Evolutionary conservation across 2,888 invertebrate species (phyloP), one percentile per base, ranked within the genome.

Genomic region (Sphaerophoria taeniata): DNA sequence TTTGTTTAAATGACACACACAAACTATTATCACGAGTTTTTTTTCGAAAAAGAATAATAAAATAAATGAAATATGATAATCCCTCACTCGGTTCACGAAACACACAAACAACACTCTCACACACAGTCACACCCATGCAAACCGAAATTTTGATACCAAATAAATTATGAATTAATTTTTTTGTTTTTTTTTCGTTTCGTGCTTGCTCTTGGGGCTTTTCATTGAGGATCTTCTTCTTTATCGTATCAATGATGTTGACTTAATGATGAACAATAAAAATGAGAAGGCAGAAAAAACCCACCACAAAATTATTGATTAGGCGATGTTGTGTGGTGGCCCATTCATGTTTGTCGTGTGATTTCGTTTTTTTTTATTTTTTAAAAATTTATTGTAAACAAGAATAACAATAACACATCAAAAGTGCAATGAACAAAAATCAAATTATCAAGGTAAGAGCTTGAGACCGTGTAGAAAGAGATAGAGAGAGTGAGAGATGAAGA

Each of bases 361-460:
- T 61, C 36, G 49, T 72, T 34, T 33, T 49, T 45, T 34, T 34
- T 67, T 36, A 34, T 49, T 58, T 49, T 11, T 39, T 39, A 2
- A 9, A 16, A 6, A 70, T 65, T 70, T 12, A 24, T 67, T 36
- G 14, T 36, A 24, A 39, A 67, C 39, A 51, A 24, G 14, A 67
- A 71, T 71, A 84, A 84, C 67, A 79, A 79, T 53, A 67, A 67
- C 33, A 53, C 47, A 49, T 9, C 36, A 34, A 70, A 58, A 84
- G 83, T 79, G 83, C 83, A 84, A 55, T 79, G 83, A 79, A 83
- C 83, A 79, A 60, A 73, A 53, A 51, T 51, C 36, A 58, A 70
- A 74, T 79, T 49, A 79, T 83, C 75, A 84, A 84, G 83, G 79
- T 83, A 70, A 49, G 49, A 65, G 34, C 34, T 11, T 43, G 39